These are phyloP conservation scores for Alviniconcha strummeri DNA, from an alignment of 2,888 invertebrate genomes.

Conservation along the genomic window DNA sequence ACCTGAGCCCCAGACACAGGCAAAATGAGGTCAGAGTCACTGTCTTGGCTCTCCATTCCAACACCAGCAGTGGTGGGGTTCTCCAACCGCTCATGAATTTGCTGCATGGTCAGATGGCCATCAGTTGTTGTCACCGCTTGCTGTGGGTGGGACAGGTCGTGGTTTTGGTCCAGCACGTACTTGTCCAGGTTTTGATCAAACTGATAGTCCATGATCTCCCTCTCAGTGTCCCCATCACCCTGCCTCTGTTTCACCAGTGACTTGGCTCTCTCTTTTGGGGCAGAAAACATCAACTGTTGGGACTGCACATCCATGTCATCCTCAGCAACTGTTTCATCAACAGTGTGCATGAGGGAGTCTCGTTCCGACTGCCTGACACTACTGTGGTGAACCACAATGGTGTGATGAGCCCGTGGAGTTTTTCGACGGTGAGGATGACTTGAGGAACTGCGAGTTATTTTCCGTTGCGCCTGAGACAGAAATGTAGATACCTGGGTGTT, in stretches of 20 bases:
- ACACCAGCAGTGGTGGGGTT: neutral
- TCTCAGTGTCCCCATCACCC: neutral
- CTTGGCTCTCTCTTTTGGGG: neutral
- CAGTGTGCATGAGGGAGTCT: constrained; percentile 10
- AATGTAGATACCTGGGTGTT: neutral
- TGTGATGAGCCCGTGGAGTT: neutral
- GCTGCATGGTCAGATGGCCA: neutral
- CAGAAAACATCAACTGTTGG: constrained; percentile 3
- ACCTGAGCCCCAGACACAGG: constrained; percentile 9
- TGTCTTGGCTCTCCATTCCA: neutral
- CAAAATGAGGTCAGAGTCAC: neutral
- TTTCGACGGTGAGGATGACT: neutral
- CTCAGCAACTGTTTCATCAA: neutral
- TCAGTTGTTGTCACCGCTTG: neutral
- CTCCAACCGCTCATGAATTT: neutral
- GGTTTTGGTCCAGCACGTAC: neutral
- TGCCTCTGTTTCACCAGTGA: neutral
- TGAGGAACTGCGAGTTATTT: neutral
- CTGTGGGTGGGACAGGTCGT: neutral
- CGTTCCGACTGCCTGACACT: constrained; percentile 4
- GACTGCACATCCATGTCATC: constrained; percentile 7
- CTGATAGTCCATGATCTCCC: neutral
- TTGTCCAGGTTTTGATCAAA: constrained; percentile 8
- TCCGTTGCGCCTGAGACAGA: neutral
- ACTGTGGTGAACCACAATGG: neutral